Base-by-base conservation (phyloP, 2,888 invertebrate genomes). In the Chymomyza caudatula region DNA sequence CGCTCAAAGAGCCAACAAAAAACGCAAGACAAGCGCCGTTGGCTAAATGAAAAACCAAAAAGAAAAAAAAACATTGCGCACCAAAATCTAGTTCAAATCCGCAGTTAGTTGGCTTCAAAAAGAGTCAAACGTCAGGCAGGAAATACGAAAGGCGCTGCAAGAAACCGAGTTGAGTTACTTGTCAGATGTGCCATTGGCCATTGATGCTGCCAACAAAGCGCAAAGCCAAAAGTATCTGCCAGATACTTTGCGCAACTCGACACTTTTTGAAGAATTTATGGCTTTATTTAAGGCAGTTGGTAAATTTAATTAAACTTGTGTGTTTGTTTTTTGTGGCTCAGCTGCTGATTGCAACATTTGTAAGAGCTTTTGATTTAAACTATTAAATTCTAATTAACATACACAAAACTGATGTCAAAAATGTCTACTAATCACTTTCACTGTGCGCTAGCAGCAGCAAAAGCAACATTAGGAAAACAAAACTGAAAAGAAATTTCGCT, bases 301-400 rank as follows among this genome's bases (percentile, higher is more conserved):
- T 76, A 76, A 78, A 37, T 37, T 81, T 76, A 76, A 82, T 44
- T 49, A 60, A 67, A 52, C 11, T 57, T 67, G 57, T 60, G 61
- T 62, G 54, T 47, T 47, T 25, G 53, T 55, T 13, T 47, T 54
- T 65, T 62, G 51, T 61, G 60, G 64, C 53, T 67, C 29, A 8
- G 8, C 4, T 37, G 29, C 11, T 37, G 29, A 37, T 37, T 37
- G 29, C 29, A 37, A 37, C 29, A 37, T 37, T 65, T 60, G 49
- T 51, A 5, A 17, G 54, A 17, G 29, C 37, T n/a, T 37, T 55
- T 20, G 8, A 20, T 37, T 42, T 37, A 1, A 69, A 65, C 67
- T 62, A 74, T 69, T 78, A 74, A 73, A 78, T 80, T 80, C 76
- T 80, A 77, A 81, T 80, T 84, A 80, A 69, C 82, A 78, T 80